Evolutionary conservation across 2,797 vertebrate species (phyloP).

Genomic region (Amblyopsis hoosieri): DNA sequence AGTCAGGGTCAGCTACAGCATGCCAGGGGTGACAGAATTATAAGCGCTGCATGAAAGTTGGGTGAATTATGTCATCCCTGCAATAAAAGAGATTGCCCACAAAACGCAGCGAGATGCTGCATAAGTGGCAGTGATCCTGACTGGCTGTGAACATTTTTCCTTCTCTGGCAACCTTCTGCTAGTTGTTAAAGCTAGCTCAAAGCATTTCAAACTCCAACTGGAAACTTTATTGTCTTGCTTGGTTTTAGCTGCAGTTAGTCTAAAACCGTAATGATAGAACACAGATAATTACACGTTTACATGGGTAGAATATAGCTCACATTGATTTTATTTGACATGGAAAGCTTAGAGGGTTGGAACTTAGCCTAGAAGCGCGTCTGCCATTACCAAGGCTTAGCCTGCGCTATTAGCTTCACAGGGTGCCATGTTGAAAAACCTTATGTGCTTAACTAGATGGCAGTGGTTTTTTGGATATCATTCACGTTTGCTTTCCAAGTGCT

Average conservation of each 20-base stretch:
- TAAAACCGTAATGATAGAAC: constrained; percentile 24
- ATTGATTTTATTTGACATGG: constrained; percentile 40
- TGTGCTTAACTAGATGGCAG: constrained; percentile 39
- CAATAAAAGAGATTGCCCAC: constrained; percentile 1
- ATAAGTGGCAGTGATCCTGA: constrained; percentile 10
- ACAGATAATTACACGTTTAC: constrained; percentile 32
- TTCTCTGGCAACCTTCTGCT: constrained; percentile 19
- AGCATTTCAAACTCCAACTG: constrained; percentile 21
- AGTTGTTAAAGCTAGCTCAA: constrained; percentile 13
- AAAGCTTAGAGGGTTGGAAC: constrained; percentile 41
- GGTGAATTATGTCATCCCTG: constrained; percentile 14
- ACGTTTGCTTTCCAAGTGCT: constrained; percentile 29
- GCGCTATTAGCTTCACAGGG: constrained; percentile 37
- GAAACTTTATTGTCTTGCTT: constrained; percentile 23
- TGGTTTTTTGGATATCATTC: constrained; percentile 31
- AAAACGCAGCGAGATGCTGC: constrained; percentile 8
- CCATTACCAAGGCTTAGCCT: constrained; percentile 19
- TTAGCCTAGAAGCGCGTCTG: constrained; percentile 23
- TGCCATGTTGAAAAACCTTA: constrained; percentile 35
- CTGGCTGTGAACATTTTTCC: constrained; percentile 21
- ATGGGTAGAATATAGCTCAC: constrained; percentile 20
- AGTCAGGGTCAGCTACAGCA: constrained; percentile 55
- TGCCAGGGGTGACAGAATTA: constrained; percentile 40
- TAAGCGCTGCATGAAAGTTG: not conserved
- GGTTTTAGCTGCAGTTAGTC: constrained; percentile 17